Conservation (phyloP, 2,888 invertebrate species). For the Halocaridina rubra region DNA sequence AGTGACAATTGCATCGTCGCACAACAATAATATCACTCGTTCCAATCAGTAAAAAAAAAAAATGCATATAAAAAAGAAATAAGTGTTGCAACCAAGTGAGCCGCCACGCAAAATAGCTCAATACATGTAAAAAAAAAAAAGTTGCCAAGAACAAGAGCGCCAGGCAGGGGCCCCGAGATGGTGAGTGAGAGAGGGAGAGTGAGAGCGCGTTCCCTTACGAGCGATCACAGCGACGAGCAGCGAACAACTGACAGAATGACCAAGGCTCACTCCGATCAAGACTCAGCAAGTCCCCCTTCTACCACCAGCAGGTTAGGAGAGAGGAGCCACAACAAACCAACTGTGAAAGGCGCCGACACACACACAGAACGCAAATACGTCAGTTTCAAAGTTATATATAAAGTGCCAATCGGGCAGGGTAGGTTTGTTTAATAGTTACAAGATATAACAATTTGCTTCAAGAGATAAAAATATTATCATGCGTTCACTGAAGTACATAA, state of each 20-base stretch:
- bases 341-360: neutral
- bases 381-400: too few species aligned
- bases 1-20: too few species aligned
- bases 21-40: too few species aligned
- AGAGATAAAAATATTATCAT: neutral
- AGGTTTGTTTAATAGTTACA: too few species aligned
- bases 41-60: too few species aligned
- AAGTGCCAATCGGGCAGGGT: too few species aligned
- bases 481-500: neutral
- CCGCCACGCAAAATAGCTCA: neutral
- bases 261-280: neutral
- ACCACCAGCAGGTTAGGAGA: neutral
- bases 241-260: conserved; percentile 51
- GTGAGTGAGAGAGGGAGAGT: neutral
- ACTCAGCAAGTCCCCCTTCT: neutral
- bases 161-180: neutral
- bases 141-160: too few species aligned
- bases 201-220: neutral
- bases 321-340: neutral
- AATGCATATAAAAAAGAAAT: too few species aligned
- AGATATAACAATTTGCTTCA: too few species aligned
- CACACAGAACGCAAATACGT: too few species aligned
- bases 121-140: too few species aligned
- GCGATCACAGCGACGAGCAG: conserved; percentile 29
- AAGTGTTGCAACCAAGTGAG: too few species aligned